Conservation (phyloP, 2,113 vertebrate genomes). For the Piaya cayana region DNA sequence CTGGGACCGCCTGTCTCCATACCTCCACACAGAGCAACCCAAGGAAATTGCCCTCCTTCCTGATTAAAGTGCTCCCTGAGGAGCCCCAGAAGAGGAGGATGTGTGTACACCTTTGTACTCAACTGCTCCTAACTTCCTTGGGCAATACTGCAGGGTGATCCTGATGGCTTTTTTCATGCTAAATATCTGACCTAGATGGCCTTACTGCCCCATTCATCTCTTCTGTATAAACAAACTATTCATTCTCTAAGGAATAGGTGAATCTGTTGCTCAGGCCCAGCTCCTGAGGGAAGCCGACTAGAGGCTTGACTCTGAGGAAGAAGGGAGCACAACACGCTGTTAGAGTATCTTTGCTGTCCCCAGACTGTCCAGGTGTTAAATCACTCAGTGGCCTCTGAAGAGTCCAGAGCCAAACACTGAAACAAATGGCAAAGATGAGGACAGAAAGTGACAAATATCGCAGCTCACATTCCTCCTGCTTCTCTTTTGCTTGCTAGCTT, state of each 20-base stretch:
- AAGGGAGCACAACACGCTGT: neutral
- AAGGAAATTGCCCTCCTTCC: conserved; percentile 37
- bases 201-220: conserved; percentile 62
- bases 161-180: conserved; percentile 66
- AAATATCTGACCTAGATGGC: conserved; percentile 63
- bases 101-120: conserved; percentile 62
- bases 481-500: neutral
- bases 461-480: neutral
- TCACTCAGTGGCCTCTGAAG: conserved; percentile 23
- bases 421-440: conserved; percentile 38
- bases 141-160: conserved; percentile 17
- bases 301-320: conserved; percentile 13
- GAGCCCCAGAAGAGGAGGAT: neutral
- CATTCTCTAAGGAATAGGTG: conserved; percentile 56
- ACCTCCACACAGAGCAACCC: conserved; percentile 16
- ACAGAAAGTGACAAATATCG: conserved; percentile 14
- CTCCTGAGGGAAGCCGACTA: conserved; percentile 41
- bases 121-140: conserved; percentile 33
- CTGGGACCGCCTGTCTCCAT: neutral
- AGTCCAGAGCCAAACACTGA: conserved; percentile 1
- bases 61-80: conserved; percentile 61
- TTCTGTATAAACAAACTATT: conserved; percentile 63
- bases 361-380: conserved; percentile 65
- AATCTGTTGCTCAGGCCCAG: conserved; percentile 33
- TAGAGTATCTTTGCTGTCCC: conserved; percentile 4